Base-by-base conservation (phyloP, 2,797 vertebrate genomes). In the Petrocephalus sullivani region DNA sequence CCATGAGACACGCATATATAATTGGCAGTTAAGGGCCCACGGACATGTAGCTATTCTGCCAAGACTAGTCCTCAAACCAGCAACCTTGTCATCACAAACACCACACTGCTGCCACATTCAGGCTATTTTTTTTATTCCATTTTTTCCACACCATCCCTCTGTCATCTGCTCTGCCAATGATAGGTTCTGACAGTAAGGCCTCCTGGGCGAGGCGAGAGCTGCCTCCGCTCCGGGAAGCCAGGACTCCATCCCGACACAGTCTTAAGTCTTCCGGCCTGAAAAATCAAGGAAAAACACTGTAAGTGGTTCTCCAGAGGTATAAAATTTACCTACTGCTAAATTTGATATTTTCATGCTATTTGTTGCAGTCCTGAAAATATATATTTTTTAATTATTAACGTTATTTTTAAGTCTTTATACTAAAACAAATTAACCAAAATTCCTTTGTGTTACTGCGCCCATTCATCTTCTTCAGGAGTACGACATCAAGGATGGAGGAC, bases 171-270 rank as follows among this genome's bases (percentile, higher is more conserved):
- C 3, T 16, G 7, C 28, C 23, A 41, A 23, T 71, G 9, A 5
- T 87, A 95, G 92, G 88, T 89, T 57, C 90, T 88, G 93, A 94
- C 14, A 92, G 87, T 9, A 89, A 89, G 3, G 87, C 49, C 0
- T 90, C 91, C 6, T 8, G 56, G 28, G 54, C 91, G 2, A 64
- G 89, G 84, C 57, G 60, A 85, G 90, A 90, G 88, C 88, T 90
- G 21, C 92, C 91, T 0, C 92, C 94, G 3, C 23, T 92, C 41
- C 91, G 82, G 71, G 90, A 92, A 54, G 57, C 83, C 89, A 82
- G 91, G n/a, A 53, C 33, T 60, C 49, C 89, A 56, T 95, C 92
- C 86, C 91, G 90, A 89, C 90, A 87, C 0, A 90, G 90, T 57
- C 19, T 89, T 23, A 93, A 93, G 87, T 89, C 93, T 2, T 89